A percentile compares a stretch with the other conserved stretches of the same genome.
Evolutionary conservation across 2,888 invertebrate genomes (phyloP).

Genomic region (Osmoderma eremita): DNA sequence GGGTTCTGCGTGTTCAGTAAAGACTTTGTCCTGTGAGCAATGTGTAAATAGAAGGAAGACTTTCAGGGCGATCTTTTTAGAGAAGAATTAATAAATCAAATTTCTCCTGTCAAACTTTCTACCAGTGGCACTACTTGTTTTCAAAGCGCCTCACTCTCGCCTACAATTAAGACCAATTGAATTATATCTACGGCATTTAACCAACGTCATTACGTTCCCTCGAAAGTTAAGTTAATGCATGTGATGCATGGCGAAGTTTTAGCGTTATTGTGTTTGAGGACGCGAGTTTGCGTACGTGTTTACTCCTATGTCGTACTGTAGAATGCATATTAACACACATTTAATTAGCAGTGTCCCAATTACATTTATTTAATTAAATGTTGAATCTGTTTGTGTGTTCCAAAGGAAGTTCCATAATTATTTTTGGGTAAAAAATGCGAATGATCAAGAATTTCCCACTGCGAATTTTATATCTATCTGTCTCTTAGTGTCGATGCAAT

Average conservation of each 20-base stretch:
- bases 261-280: conserved; percentile 16
- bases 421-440: too few species aligned
- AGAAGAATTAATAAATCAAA: too few species aligned
- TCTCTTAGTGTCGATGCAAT: not conserved
- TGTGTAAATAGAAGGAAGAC: too few species aligned
- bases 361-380: conserved; percentile 41
- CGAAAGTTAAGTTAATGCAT: conserved; percentile 23
- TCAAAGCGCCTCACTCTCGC: not conserved
- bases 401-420: too few species aligned
- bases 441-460: too few species aligned
- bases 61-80: too few species aligned
- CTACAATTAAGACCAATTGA: conserved; percentile 23
- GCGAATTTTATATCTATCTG: too few species aligned
- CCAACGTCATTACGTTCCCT: not conserved
- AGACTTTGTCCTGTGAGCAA: too few species aligned
- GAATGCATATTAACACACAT: conserved; percentile 39
- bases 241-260: conserved; percentile 2
- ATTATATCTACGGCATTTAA: conserved; percentile 17
- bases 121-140: too few species aligned
- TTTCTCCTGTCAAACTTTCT: too few species aligned
- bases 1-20: too few species aligned
- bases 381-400: too few species aligned
- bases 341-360: conserved; percentile 40
- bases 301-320: conserved; percentile 28
- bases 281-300: not conserved